Evolutionary conservation across 2,888 invertebrate species (phyloP), one percentile per base, ranked within the genome.

Genomic region (Drosophila maculinotata): DNA sequence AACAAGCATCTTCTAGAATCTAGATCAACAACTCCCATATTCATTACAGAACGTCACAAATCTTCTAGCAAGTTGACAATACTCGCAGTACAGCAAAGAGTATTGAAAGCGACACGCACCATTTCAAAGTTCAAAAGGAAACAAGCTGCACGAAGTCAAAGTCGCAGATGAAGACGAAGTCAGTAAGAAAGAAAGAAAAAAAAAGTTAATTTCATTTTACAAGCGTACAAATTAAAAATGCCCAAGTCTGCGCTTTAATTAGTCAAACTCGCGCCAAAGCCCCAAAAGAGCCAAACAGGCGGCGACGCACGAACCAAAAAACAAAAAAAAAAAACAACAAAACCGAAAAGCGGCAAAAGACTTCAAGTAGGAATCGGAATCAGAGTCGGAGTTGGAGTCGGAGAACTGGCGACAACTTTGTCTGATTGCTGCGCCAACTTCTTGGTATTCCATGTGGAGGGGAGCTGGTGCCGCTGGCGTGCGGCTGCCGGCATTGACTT

Each of bases 211-310:
- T 83, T 81, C 63, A 69, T 78, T 88, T 81, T 88, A 89, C 89
- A 87, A 84, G 87, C 81, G 77, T 80, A 87, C 82, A 89, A 89
- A 87, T 89, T 89, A 88, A 87, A 85, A 85, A 87, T 81, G 81
- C 79, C 79, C 81, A 80, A 85, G 72, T 74, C 87, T 87, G 83
- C 70, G 87, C 86, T 89, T 87, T 82, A 89, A 89, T 89, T 88
- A 86, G 86, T 88, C 88, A 80, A 85, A 89, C 89, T 89, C 87
- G 89, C 85, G 88, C 89, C 88, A 87, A 79, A 84, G 80, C 71
- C 68, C 60, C 64, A 79, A 52, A 65, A 59, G 60, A 76, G 54
- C 38, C 65, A 59, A 70, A 71, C 25, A 41, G 67, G 49, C 44
- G 68, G 54, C 47, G 60, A 79, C 73, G 57, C 71, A 79, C 79